These are phyloP conservation scores for Mormyrus hasselquistii DNA, from an alignment of 2,797 vertebrate species.

Conservation along the genomic window DNA sequence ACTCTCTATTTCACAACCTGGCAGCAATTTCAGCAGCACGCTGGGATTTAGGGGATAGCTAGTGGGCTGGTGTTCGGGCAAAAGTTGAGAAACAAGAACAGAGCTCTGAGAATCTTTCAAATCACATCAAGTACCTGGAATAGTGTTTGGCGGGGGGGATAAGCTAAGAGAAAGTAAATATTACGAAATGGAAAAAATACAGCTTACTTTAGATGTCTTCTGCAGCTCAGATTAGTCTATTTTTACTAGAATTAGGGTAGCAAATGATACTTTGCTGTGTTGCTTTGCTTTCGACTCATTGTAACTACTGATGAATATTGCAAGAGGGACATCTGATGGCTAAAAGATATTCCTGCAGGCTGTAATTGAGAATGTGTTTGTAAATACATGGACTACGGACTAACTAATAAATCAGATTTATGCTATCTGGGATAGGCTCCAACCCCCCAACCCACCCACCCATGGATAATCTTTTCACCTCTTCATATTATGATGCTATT, in stretches of 20 bases:
- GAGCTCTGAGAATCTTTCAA: neutral
- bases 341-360: neutral
- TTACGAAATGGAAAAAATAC: neutral
- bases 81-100: neutral
- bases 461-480: neutral
- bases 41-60: neutral
- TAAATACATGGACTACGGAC: neutral
- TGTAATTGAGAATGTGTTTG: neutral
- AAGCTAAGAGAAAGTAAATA: neutral
- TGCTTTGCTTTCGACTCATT: neutral
- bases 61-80: neutral
- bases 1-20: neutral
- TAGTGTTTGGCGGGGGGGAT: neutral
- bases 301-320: neutral
- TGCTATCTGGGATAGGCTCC: neutral
- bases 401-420: neutral
- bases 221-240: neutral
- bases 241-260: neutral
- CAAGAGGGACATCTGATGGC: constrained; percentile 49
- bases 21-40: neutral
- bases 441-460: neutral
- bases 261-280: neutral
- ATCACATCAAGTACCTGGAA: neutral
- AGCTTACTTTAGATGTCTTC: neutral
- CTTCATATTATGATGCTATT: neutral